Base-by-base conservation (phyloP, 2,113 vertebrate species). In the Dipodomys stephensi region DNA sequence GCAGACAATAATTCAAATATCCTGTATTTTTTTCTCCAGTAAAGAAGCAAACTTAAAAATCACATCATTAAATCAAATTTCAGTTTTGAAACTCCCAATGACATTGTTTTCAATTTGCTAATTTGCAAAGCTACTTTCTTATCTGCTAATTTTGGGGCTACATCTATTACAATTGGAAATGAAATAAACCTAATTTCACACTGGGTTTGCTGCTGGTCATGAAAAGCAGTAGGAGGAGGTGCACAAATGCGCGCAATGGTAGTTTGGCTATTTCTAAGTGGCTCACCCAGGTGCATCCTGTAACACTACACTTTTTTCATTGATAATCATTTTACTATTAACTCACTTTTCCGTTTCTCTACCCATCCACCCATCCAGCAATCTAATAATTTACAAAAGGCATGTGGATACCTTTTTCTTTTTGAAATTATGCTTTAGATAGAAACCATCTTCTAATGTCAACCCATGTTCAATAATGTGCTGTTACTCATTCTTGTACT, bases 261-360 rank as follows among this genome's bases (percentile, higher is more conserved):
- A 0, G 60, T 79, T 88, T 0, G 1, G 35, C 68, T 84, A 53
- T 60, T 60, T 91, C 71, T 87, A 67, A 57, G 84, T 90, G 57
- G 67, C 91, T 96, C 92, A 96, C 91, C 80, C 35, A 62, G 86
- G 90, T 92, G 91, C 86, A 95, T 93, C 86, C 85, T 91, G 69
- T 96, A 96, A 86, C 68, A 96, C 77, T 86, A 87, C 86, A 87
- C 92, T 95, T 97, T 97, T 94, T 94, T 95, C 94, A 90, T 89
- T 96, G 71, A 23, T 93, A 71, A 79, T 93, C 83, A 65, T 92
- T 60, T 25, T 73, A 44, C 86, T 91, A 80, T 8, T 77, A 64
- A 87, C 23, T 74, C 15, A 28, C 12, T 4, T 85, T 6, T 27
- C 19, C 10, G 60, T 12, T 25, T 53, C 25, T 67, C 16, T 30